These are phyloP conservation scores for Drosophila neocordata DNA, from an alignment of 1,140 invertebrate species.

Conservation along the genomic window DNA sequence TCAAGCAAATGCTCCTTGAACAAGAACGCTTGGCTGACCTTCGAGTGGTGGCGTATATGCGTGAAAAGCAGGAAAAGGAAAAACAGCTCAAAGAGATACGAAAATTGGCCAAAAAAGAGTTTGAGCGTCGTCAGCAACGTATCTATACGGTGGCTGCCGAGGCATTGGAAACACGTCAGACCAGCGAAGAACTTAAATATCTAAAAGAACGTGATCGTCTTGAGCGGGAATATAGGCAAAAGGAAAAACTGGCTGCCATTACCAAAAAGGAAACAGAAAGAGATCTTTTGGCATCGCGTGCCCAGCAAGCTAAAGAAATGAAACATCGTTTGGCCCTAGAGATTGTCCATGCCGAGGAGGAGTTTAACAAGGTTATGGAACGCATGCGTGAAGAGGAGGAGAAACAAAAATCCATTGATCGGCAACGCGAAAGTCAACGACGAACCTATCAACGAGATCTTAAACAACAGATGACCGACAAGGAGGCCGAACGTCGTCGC, in stretches of 20 bases:
- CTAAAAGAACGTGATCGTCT: constrained; percentile 85
- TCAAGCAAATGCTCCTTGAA: constrained; percentile 84
- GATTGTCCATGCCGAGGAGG: constrained; percentile 85
- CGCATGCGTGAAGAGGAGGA: constrained; percentile 83
- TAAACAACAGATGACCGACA: constrained; percentile 85
- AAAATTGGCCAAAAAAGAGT: constrained; percentile 78
- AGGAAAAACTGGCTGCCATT: constrained; percentile 84
- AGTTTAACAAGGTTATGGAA: constrained; percentile 84
- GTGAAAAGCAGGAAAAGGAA: constrained; percentile 85
- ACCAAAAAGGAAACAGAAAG: constrained; percentile 83
- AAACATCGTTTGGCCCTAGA: constrained; percentile 85
- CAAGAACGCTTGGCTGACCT: constrained; percentile 86
- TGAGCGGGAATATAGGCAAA: constrained; percentile 84
- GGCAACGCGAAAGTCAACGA: constrained; percentile 52
- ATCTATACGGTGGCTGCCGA: constrained; percentile 83
- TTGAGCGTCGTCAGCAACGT: constrained; percentile 83
- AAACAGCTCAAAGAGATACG: constrained; percentile 82
- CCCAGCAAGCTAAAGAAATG: constrained; percentile 82
- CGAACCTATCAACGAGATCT: constrained; percentile 70
- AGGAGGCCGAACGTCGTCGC: constrained; percentile 85
- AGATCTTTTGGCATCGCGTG: constrained; percentile 83
- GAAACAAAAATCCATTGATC: constrained; percentile 80
- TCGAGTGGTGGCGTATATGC: constrained; percentile 86
- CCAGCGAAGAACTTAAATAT: constrained; percentile 85
- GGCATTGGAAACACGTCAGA: constrained; percentile 74